Percentiles rank a stretch among this genome's conserved stretches.
phyloP scores from a whole-genome alignment of 2,888 invertebrate genomes.

The Timandra comae region DNA sequence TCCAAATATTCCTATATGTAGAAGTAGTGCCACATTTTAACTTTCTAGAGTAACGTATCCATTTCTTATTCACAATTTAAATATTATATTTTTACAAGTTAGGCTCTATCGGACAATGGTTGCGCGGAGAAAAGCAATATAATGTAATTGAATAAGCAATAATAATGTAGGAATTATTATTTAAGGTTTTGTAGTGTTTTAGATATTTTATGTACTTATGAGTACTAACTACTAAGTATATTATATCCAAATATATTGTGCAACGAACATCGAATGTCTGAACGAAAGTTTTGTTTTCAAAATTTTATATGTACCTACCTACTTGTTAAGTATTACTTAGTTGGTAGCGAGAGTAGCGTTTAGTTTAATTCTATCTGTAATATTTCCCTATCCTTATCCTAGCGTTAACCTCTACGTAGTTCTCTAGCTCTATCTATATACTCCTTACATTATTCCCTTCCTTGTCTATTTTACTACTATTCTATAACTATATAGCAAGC shows the following conservation, averaged over 20 bases:
- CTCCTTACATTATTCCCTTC: conserved; percentile 43
- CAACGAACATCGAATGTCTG: conserved; percentile 63
- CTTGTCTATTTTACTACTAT: conserved; percentile 37
- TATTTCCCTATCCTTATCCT: conserved; percentile 23
- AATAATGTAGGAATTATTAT: conserved; percentile 56
- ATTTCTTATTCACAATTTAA: conserved; percentile 25
- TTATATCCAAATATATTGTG: conserved; percentile 35
- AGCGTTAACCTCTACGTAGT: conserved; percentile 29
- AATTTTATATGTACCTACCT: conserved; percentile 13
- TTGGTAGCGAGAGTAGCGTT: conserved; percentile 6
- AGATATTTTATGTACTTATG: conserved; percentile 67
- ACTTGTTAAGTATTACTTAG: conserved; percentile 9
- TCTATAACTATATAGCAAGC: conserved; percentile 37
- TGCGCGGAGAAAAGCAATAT: conserved; percentile 69
- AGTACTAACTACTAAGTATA: conserved; percentile 44
- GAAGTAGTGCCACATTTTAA: conserved; percentile 59
- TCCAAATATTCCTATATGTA: conserved; percentile 48
- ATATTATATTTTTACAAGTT: conserved; percentile 42
- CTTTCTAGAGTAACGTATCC: conserved; percentile 27
- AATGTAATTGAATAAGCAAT: conserved; percentile 69
- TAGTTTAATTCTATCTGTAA: conserved; percentile 16
- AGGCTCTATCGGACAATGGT: conserved; percentile 48
- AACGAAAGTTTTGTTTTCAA: conserved; percentile 27
- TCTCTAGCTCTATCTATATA: conserved; percentile 33
- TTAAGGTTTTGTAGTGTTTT: conserved; percentile 57